A percentile compares a stretch with the other conserved stretches of the same genome.
These are phyloP conservation scores for Seriola aureovittata DNA, from an alignment of 2,113 vertebrate species.

Conservation along the genomic window DNA sequence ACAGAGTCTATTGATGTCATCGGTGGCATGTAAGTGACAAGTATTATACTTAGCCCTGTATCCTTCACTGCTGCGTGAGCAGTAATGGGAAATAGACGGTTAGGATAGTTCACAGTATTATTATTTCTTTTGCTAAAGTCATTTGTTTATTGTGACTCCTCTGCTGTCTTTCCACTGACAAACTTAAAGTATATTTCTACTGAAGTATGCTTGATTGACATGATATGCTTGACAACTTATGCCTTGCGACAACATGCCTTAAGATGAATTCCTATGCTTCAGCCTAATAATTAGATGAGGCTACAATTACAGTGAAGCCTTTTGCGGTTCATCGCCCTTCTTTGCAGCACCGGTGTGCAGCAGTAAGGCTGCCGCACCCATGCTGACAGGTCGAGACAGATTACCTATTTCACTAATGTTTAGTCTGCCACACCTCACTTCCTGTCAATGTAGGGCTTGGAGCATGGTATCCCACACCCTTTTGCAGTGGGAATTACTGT, in stretches of 20 bases:
- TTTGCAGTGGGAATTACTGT: not conserved
- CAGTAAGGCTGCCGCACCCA: conserved; percentile 48
- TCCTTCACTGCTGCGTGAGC: not conserved
- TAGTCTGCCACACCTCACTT: conserved; percentile 34
- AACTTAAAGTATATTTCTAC: not conserved
- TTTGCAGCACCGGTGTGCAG: conserved; percentile 27
- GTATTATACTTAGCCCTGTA: not conserved
- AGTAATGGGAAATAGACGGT: not conserved
- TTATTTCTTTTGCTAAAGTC: not conserved
- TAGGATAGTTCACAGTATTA: not conserved
- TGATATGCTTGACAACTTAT: not conserved
- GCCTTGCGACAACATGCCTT: not conserved
- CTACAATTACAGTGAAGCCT: conserved; percentile 3
- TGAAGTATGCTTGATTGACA: not conserved
- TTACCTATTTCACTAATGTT: conserved; percentile 20
- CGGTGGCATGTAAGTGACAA: conserved; percentile 90
- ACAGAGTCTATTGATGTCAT: conserved; percentile 91
- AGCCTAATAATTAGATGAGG: conserved; percentile 2
- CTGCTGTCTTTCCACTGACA: not conserved
- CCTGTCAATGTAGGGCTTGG: not conserved
- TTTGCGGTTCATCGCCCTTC: not conserved
- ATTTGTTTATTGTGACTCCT: not conserved
- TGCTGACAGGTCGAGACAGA: conserved; percentile 66
- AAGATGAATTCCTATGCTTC: not conserved
- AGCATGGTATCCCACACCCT: conserved; percentile 15